A percentile compares a stretch with the other conserved stretches of the same genome.
These are phyloP conservation scores for Hystrix brachyura DNA, from an alignment of 2,113 vertebrate species.

Conservation along the genomic window DNA sequence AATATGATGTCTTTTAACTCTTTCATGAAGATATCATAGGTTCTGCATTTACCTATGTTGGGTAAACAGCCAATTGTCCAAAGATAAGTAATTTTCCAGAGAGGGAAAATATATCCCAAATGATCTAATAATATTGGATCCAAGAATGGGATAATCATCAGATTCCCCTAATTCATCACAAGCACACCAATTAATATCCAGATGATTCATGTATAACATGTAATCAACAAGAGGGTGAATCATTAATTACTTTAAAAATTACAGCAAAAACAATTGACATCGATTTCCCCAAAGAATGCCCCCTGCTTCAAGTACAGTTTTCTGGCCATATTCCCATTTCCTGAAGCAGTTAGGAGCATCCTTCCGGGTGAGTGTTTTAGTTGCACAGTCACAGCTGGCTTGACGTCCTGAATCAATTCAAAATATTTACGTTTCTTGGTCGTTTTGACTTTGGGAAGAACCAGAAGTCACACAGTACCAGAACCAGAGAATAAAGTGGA, in stretches of 20 bases:
- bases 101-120: background rate
- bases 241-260: background rate
- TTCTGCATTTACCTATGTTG: background rate
- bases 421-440: too few species aligned
- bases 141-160: background rate
- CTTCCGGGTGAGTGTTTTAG: too few species aligned
- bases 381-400: too few species aligned
- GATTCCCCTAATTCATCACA: background rate
- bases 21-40: too few species aligned
- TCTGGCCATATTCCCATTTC: too few species aligned
- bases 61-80: background rate
- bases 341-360: too few species aligned
- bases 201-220: background rate
- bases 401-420: too few species aligned
- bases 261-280: background rate
- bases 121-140: background rate
- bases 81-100: background rate
- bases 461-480: background rate
- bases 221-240: background rate
- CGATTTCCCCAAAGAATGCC: background rate
- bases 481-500: background rate
- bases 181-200: background rate
- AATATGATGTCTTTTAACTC: too few species aligned
- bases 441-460: too few species aligned
- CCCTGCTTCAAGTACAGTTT: background rate